Base-by-base conservation (phyloP, 2,888 invertebrate species). In the Peribatodes rhomboidaria region DNA sequence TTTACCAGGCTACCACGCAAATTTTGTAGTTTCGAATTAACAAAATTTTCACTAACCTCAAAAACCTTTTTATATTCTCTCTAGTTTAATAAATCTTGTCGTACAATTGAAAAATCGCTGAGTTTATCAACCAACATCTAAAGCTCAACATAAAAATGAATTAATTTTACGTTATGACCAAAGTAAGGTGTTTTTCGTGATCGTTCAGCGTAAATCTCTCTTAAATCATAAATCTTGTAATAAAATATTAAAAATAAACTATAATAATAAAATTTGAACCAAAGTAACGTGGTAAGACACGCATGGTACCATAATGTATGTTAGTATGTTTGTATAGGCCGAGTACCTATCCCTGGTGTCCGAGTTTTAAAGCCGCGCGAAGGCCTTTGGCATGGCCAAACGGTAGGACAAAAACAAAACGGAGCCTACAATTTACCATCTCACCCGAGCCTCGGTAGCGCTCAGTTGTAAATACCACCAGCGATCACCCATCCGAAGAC, bases 191-290 rank as follows among this genome's bases (percentile, higher is more conserved):
- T 8, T 27, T 39, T 10, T 22, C 55, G 41, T 55, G 54, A 55
- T 55, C 41, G 41, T 14, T 18, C n/a, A n/a, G 11, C 56, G 50
- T 61, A 56, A 61, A 50, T 56, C 56, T 33, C 42, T 8, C 16
- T 20, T 27, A 42, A 50, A 50, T 37, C 50, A 20, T 50, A 20
- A 50, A 50, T 35, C 13, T 2, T 11, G 22, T 44, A 50, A 50
- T 61, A 61, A 61, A 42, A 60, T 42, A 56, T 61, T 50, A 42
- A 37, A 61, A 42, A 61, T 4, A 16, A 37, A 33, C 49, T 1
- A 11, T 41, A 42, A 35, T 44, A 44, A 35, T 20, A 20, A 10
- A 55, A 33, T 27, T 54, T 18, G 37, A 41, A 11, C 18, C n/a
- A 20, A 47, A 10, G 39, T 22, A 31, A 39, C 53, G 18, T 39